Percentiles rank a stretch among this genome's conserved stretches.
These are phyloP conservation scores for Deilephila porcellus DNA, from an alignment of 2,888 invertebrate species.

Conservation along the genomic window DNA sequence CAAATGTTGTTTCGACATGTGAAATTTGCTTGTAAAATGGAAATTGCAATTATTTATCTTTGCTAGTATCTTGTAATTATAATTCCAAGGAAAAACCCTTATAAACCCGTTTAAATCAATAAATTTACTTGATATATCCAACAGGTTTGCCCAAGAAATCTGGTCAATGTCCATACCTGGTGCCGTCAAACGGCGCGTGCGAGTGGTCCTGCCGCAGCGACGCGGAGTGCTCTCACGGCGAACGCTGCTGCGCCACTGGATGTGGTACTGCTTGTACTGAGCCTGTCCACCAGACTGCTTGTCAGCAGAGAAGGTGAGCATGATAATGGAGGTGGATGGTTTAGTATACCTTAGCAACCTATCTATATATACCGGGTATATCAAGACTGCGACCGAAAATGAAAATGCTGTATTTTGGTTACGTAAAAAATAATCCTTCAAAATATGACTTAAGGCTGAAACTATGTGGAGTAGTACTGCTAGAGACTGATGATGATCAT, in stretches of 20 bases:
- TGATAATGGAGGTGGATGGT: not conserved
- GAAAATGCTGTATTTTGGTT: too few relatives aligned
- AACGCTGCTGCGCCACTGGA: slow-evolving; percentile 94
- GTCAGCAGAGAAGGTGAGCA: slow-evolving; percentile 87
- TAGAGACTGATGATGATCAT: too few relatives aligned
- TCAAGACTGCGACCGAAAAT: too few relatives aligned
- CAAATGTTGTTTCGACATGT: too few relatives aligned
- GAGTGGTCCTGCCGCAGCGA: slow-evolving; percentile 92
- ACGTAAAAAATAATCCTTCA: too few relatives aligned
- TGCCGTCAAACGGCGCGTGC: slow-evolving; percentile 88
- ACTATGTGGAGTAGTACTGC: too few relatives aligned
- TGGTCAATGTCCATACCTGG: slow-evolving; percentile 93
- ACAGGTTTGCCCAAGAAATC: slow-evolving; percentile 87
- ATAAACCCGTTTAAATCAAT: not conserved
- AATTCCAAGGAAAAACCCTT: too few relatives aligned
- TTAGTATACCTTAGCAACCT: not conserved
- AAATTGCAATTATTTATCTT: too few relatives aligned
- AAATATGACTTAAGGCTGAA: too few relatives aligned
- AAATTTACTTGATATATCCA: not conserved
- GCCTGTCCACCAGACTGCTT: slow-evolving; percentile 89
- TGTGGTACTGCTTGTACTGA: slow-evolving; percentile 93
- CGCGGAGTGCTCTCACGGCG: slow-evolving; percentile 88
- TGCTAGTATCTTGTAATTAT: too few relatives aligned
- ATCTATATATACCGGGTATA: too few relatives aligned
- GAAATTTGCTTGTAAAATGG: too few relatives aligned